Percentiles rank a stretch among this genome's conserved stretches.
phyloP scores from a whole-genome alignment of 2,888 invertebrate genomes.

The Slavum lentiscoides region DNA sequence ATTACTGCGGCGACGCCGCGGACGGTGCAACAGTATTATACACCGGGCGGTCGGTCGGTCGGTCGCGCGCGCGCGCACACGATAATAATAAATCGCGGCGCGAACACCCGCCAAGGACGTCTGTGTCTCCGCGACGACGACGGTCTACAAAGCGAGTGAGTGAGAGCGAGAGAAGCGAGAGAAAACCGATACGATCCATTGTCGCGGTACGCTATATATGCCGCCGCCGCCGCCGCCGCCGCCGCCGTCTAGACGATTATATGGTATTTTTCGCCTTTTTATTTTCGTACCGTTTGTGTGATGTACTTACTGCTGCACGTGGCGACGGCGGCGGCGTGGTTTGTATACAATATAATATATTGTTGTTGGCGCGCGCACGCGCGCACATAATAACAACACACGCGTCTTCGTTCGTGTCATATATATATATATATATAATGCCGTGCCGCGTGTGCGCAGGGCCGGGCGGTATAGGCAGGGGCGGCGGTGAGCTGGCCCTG shows the following conservation, averaged over 20 bases:
- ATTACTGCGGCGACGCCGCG: not conserved
- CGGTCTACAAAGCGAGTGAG: not conserved
- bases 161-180: not conserved
- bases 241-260: constrained; percentile 38
- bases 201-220: not conserved
- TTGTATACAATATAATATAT: no score
- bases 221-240: no score
- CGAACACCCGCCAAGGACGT: constrained; percentile 27
- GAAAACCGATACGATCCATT: constrained; percentile 3
- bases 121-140: not conserved
- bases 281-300: constrained; percentile 23
- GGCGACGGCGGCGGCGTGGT: no score
- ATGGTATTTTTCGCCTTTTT: constrained; percentile 39
- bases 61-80: not conserved
- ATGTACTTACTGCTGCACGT: not conserved
- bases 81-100: not conserved
- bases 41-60: no score
- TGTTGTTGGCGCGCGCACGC: not conserved
- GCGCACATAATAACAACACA: no score
- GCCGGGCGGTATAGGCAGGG: no score
- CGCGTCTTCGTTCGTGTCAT: not conserved
- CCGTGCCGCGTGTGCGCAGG: not conserved
- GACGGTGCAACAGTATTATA: no score
- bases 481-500: no score
- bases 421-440: no score